Conservation (phyloP, 2,113 vertebrate species). For the Nycticebus coucang region DNA sequence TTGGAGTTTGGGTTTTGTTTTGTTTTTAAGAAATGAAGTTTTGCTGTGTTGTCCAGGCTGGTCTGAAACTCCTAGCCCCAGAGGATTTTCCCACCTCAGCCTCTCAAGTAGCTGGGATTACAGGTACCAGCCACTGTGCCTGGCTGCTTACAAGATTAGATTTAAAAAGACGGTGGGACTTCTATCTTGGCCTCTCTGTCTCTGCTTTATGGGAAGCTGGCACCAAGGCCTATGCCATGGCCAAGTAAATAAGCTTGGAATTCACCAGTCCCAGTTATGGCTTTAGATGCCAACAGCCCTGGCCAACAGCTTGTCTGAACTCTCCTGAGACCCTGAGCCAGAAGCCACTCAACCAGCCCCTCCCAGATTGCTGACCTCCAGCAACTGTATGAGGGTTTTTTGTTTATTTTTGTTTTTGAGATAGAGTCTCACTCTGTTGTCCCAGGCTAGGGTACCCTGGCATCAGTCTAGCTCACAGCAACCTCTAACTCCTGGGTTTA, state of each 20-base stretch:
- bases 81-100: too few relatives aligned
- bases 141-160: neutral
- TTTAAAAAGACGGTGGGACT: neutral
- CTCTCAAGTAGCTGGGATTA: too few relatives aligned
- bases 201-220: neutral
- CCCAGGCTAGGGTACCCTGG: too few relatives aligned
- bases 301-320: neutral
- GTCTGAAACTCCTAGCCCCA: too few relatives aligned
- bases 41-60: too few relatives aligned
- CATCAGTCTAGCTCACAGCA: too few relatives aligned
- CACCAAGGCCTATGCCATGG: neutral
- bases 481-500: too few relatives aligned
- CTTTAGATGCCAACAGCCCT: neutral
- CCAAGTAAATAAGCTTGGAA: neutral
- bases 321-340: neutral
- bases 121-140: neutral
- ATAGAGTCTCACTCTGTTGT: too few relatives aligned
- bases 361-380: slow-evolving; percentile 2
- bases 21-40: too few relatives aligned
- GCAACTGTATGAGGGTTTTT: neutral
- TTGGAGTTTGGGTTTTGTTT: too few relatives aligned
- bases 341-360: neutral
- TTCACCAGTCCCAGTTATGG: neutral
- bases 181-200: neutral
- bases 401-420: neutral